Conservation (phyloP, 2,797 vertebrate species). For the Smutsia gigantea region DNA sequence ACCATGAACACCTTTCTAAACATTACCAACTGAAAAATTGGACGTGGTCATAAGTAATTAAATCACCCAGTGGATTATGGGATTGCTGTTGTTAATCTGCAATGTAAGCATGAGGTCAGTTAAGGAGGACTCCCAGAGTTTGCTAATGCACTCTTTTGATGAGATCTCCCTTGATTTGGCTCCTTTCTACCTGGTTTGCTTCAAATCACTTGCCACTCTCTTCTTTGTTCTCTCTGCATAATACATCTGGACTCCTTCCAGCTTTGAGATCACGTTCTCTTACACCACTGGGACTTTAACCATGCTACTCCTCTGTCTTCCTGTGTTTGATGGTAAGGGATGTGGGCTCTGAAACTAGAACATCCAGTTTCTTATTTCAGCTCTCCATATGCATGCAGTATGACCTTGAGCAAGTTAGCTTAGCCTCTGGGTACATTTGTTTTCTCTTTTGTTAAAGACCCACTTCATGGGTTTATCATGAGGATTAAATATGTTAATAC, state of each 20-base stretch:
- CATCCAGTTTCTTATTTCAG: neutral
- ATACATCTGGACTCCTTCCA: neutral
- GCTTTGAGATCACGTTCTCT: neutral
- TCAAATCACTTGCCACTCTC: neutral
- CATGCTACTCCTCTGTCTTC: neutral
- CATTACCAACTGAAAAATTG: neutral
- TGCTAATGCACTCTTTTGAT: neutral
- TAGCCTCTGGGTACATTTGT: neutral
- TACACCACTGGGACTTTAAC: neutral
- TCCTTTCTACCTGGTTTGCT: neutral
- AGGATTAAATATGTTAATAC: neutral
- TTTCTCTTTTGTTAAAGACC: neutral
- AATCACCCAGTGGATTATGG: neutral
- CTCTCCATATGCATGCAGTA: neutral
- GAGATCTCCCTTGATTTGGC: neutral
- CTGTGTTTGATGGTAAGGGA: neutral
- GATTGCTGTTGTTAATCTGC: neutral
- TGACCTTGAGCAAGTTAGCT: neutral
- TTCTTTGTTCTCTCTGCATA: neutral
- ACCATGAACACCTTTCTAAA: neutral
- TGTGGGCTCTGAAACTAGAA: neutral
- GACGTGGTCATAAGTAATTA: neutral
- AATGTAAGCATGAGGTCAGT: neutral
- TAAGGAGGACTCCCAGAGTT: neutral
- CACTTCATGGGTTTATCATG: neutral